phyloP scores from a whole-genome alignment of 2,113 vertebrate species.

The Planiliza haematocheilus region DNA sequence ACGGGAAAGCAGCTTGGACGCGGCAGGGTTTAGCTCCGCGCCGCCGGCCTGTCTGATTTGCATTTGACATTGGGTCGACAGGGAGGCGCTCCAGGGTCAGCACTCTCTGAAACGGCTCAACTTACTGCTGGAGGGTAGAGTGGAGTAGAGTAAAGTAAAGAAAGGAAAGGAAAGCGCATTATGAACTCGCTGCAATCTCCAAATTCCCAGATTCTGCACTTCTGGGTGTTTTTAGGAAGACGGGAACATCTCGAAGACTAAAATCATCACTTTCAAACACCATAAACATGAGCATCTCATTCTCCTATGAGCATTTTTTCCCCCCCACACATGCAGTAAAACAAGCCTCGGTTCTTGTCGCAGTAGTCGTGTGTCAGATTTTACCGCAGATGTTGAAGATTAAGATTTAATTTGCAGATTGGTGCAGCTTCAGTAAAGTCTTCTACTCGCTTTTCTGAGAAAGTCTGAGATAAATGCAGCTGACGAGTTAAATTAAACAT shows the following conservation, averaged over 20 bases:
- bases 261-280: conserved; percentile 51
- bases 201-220: conserved; percentile 19
- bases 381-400: too few relatives aligned
- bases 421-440: too few relatives aligned
- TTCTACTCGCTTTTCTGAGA: too few relatives aligned
- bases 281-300: conserved; percentile 61
- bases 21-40: conserved; percentile 66
- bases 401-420: too few relatives aligned
- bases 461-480: too few relatives aligned
- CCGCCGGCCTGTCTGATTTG: conserved; percentile 62
- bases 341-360: neutral
- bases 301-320: conserved; percentile 40
- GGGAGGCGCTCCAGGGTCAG: conserved; percentile 65
- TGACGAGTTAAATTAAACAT: neutral
- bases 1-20: conserved; percentile 57
- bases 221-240: neutral
- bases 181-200: conserved; percentile 1
- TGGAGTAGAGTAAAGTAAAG: too few relatives aligned
- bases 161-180: conserved; percentile 6
- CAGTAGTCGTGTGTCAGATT: neutral
- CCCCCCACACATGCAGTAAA: conserved; percentile 9
- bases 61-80: conserved; percentile 70
- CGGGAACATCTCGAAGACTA: neutral
- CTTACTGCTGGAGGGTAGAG: conserved; percentile 37
- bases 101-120: conserved; percentile 47